Conservation (phyloP, 2,797 vertebrate genomes). For the Pantherophis vulpinus region DNA sequence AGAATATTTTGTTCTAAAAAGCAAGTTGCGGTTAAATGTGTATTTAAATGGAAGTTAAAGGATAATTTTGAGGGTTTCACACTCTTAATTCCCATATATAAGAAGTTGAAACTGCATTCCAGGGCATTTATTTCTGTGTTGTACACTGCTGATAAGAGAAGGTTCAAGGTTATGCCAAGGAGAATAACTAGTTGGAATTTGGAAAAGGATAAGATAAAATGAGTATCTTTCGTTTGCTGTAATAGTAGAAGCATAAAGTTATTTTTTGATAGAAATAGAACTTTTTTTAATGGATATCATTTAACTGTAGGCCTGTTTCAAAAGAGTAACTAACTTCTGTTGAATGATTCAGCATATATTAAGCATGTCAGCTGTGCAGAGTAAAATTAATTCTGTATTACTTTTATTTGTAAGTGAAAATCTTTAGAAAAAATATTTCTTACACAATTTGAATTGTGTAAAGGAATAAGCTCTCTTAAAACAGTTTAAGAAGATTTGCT, state of each 20-base stretch:
- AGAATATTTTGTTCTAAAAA: neutral
- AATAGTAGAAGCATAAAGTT: neutral
- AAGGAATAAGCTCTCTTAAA: neutral
- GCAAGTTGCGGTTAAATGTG: neutral
- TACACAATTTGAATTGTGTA: neutral
- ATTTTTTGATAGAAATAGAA: neutral
- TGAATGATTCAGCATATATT: neutral
- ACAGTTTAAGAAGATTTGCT: neutral
- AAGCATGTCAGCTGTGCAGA: neutral
- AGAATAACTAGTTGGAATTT: neutral
- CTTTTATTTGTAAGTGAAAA: neutral
- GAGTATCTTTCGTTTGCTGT: neutral
- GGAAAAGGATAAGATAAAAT: constrained; percentile 16
- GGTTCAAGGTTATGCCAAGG: neutral
- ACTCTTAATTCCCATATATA: neutral
- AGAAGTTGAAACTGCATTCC: neutral
- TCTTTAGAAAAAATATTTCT: neutral
- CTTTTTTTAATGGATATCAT: neutral
- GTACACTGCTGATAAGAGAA: neutral
- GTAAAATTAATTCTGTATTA: neutral
- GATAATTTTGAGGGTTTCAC: neutral
- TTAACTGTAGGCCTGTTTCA: neutral
- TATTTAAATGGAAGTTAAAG: neutral
- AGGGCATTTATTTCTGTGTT: neutral
- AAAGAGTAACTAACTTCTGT: neutral